These are phyloP conservation scores for Dysmachus trigonus DNA, from an alignment of 2,888 invertebrate genomes.

Conservation along the genomic window DNA sequence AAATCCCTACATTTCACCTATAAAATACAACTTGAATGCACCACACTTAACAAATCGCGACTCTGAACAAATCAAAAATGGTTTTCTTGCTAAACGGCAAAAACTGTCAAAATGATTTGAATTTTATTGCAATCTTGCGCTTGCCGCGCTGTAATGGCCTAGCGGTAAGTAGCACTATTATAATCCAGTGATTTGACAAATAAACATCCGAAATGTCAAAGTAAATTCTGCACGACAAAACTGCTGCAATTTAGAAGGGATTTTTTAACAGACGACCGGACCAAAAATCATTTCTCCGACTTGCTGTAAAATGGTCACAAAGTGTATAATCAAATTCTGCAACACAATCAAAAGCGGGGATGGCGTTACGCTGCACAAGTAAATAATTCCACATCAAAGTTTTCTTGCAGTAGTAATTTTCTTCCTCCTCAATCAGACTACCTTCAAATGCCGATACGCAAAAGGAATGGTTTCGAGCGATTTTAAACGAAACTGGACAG, in stretches of 20 bases:
- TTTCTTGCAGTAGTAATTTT: not conserved
- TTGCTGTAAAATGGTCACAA: not conserved
- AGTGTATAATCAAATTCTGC: conserved; percentile 24
- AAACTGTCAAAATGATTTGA: too few species aligned
- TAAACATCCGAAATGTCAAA: not conserved
- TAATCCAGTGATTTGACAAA: not conserved
- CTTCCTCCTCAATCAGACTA: not conserved
- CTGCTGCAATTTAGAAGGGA: not conserved
- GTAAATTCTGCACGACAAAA: not conserved
- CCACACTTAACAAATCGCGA: too few species aligned
- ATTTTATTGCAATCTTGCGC: not conserved
- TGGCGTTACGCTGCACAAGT: conserved; percentile 31
- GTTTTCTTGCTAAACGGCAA: too few species aligned
- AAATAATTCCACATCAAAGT: not conserved
- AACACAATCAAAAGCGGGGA: conserved; percentile 42
- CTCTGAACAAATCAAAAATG: too few species aligned
- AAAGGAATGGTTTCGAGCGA: conserved; percentile 22
- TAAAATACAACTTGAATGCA: too few species aligned
- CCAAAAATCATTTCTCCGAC: not conserved
- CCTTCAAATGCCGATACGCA: conserved; percentile 21
- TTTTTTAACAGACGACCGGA: not conserved
- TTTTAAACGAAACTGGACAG: conserved; percentile 36
- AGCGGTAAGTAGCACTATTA: not conserved
- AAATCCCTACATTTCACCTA: not conserved
- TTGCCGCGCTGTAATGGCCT: not conserved